These are phyloP conservation scores for Campoplex capitator DNA, from an alignment of 2,888 invertebrate genomes.

Conservation along the genomic window DNA sequence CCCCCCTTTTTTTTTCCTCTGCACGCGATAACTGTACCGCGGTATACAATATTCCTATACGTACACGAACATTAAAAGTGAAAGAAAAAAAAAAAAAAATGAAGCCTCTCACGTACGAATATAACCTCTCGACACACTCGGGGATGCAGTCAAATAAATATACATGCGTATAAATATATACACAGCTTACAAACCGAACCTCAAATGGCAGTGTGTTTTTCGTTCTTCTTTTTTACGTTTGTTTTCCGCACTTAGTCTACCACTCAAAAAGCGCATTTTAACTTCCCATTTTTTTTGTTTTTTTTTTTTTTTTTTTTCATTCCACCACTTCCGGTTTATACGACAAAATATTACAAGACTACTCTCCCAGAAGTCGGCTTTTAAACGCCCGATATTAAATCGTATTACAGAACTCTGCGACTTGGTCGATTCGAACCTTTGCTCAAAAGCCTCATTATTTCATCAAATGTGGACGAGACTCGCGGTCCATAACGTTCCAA, in stretches of 20 bases:
- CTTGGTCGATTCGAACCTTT: not conserved
- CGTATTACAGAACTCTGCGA: not conserved
- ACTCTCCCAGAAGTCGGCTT: not conserved
- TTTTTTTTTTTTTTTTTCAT: not conserved
- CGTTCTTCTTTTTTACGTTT: conserved; percentile 9
- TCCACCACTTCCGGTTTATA: conserved; percentile 9
- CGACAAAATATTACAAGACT: conserved; percentile 4
- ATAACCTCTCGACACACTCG: conserved; percentile 21
- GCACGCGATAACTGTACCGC: conserved; percentile 16
- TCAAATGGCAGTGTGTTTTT: conserved; percentile 29
- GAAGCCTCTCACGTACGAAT: conserved; percentile 27
- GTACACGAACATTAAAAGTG: conserved; percentile 5
- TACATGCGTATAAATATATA: not conserved
- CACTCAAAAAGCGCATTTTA: not conserved
- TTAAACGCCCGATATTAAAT: not conserved
- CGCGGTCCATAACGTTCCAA: no score
- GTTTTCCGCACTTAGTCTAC: conserved; percentile 16
- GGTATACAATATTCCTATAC: conserved; percentile 34
- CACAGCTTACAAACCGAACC: conserved; percentile 5
- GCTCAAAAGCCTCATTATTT: not conserved
- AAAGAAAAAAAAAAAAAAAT: conserved; percentile 4
- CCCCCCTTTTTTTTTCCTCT: not conserved
- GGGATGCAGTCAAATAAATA: conserved; percentile 33
- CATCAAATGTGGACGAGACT: not conserved
- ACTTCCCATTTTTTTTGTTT: not conserved